Conservation (phyloP, 2,888 invertebrate genomes). For the Calameuta filiformis region DNA sequence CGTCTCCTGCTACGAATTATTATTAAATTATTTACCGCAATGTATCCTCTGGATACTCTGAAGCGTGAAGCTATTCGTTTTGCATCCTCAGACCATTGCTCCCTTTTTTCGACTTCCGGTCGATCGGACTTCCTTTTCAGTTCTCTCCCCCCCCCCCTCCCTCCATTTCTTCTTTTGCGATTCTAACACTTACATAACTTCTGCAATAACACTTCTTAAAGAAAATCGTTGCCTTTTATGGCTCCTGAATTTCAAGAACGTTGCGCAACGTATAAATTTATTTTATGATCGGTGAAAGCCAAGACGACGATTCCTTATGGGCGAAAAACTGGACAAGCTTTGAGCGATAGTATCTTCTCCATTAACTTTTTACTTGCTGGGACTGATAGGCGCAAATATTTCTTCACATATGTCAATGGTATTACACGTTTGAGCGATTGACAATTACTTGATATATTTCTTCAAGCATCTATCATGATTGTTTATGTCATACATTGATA, state of each 20-base stretch:
- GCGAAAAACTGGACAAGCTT: not conserved
- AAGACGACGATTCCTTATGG: not conserved
- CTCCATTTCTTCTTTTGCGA: not conserved
- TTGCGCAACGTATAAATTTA: not conserved
- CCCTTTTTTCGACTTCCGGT: slow-evolving; percentile 3
- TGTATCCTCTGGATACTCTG: not conserved
- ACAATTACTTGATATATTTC: not conserved
- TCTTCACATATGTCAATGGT: not conserved
- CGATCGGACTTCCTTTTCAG: not conserved
- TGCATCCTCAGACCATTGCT: not conserved
- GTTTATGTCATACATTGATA: no score
- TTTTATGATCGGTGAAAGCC: not conserved
- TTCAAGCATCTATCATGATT: not conserved
- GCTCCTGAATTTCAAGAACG: not conserved
- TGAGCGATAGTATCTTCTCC: not conserved
- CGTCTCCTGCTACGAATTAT: slow-evolving; percentile 24
- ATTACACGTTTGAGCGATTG: not conserved
- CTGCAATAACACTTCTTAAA: not conserved
- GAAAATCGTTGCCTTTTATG: slow-evolving; percentile 5
- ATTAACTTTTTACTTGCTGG: not conserved
- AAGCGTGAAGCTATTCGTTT: not conserved
- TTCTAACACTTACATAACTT: not conserved
- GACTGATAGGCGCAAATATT: not conserved
- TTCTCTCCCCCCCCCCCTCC: not conserved
- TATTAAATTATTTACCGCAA: slow-evolving; percentile 30